Evolutionary conservation across 2,113 vertebrate species (phyloP), one percentile per base, ranked within the genome.

Genomic region (Pelmatolapia mariae): DNA sequence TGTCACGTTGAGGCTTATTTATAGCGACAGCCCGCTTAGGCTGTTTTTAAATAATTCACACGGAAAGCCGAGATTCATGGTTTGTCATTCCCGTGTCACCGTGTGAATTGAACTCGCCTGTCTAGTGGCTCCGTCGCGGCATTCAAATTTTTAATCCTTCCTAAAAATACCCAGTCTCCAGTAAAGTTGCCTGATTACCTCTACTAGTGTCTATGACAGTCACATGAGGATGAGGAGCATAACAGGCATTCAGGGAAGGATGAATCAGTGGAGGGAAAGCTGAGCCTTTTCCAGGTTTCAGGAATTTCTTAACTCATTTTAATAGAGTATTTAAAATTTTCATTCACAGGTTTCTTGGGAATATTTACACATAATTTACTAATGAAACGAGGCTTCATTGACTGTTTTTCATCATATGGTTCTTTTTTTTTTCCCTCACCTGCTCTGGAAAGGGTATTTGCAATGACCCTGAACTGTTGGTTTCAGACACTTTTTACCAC

Each of bases 21-120:
- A 91, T 76, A 80, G 52, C 4, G 82, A 84, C 91, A 87, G 38
- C 54, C 81, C 5, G 82, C 84, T 86, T 79, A 86, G 87, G 68
- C 82, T 87, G 85, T 80, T 91, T 90, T 92, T 68, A 29, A 92
- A 93, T 93, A 92, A 90, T 91, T 87, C 84, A 91, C 84, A 78
- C 1, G 24, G 86, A 88, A 88, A 83, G 73, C 85, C 54, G 22
- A 76, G 82, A 81, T 91, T 85, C 83, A 26, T 79, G 57, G 80
- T 88, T 82, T 82, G 88, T 93, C 89, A 86, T 73, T 84, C 26
- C 78, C 1, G 59, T 45, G 89, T 92, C 86, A 83, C 43, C 11
- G 12, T 13, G 76, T 19, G 87, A 87, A 90, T 68, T 79, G 54
- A 76, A 91, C 36, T 86, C 4, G 10, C 43, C 47, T 78, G 87